phyloP scores from a whole-genome alignment of 2,797 vertebrate species.

The Stomatorhinus walkeri region DNA sequence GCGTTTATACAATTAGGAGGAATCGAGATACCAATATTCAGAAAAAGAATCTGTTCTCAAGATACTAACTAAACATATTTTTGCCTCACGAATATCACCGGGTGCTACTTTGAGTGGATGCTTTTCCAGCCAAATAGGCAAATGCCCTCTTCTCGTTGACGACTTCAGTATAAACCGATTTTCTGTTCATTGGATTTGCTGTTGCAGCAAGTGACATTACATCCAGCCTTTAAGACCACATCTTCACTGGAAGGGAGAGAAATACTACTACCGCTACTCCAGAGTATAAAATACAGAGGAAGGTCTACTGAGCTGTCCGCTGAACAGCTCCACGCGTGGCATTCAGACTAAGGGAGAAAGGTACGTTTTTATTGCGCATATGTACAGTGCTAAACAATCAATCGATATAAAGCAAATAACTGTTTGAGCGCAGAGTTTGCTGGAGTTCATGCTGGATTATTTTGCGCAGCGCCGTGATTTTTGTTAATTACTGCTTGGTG shows the following conservation, averaged over 20 bases:
- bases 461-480: neutral
- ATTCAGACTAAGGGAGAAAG: neutral
- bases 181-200: neutral
- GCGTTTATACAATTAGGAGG: neutral
- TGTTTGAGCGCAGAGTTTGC: neutral
- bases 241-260: neutral
- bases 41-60: neutral
- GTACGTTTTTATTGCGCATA: neutral
- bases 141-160: neutral
- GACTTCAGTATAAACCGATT: neutral
- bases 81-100: neutral
- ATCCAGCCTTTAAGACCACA: neutral
- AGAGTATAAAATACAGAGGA: conserved; percentile 4
- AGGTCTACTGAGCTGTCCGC: neutral
- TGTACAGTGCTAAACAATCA: neutral
- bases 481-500: neutral
- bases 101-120: neutral
- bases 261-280: neutral
- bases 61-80: neutral
- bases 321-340: neutral
- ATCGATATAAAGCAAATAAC: neutral
- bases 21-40: neutral
- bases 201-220: conserved; percentile 13
- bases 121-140: neutral
- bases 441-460: neutral